Evolutionary conservation across 2,797 vertebrate species (phyloP), one percentile per base, ranked within the genome.

Genomic region (Apogon talboti): DNA sequence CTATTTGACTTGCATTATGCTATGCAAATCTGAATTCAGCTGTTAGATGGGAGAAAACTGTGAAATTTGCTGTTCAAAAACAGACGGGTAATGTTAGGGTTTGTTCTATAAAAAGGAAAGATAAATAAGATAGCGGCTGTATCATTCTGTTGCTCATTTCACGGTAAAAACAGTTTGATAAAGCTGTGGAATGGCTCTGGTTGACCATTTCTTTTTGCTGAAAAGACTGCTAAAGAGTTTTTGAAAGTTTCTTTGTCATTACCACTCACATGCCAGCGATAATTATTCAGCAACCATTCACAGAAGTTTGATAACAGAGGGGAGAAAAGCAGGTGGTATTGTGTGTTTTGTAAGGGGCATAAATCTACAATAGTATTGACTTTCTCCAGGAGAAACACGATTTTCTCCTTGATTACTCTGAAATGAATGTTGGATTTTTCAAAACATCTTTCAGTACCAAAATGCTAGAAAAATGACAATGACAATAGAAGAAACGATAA

Each of bases 1-100:
- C 66, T 58, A 55, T 87, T 82, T 86, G 45, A 74, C 71, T 65
- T 66, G 57, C 73, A 78, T 81, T 50, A 70, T 57, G 37, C 33
- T 2, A 11, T n/a, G 37, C 38, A 79, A 68, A 35, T 63, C 58
- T 58, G 19, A 52, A 56, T 30, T 66, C 50, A 30, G 58, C 71
- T 55, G 47, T 54, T 46, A 28, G 19, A 37, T 4, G 30, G 24
- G 28, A 64, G 48, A 15, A 4, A 64, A 55, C 51, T 40, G 18
- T 33, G 41, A 63, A 21, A 69, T 71, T 74, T 37, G 1, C 4
- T 33, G 45, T 53, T 50, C 64, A 62, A 52, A 52, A 78, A 69
- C 7, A 15, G n/a, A 56, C 12, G 33, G 7, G 50, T 65, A 38
- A 55, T 63, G 58, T 63, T 16, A 45, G 51, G 55, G 44, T 52